Base-by-base conservation (phyloP, 2,888 invertebrate genomes). In the Drosophila meridionalis region DNA sequence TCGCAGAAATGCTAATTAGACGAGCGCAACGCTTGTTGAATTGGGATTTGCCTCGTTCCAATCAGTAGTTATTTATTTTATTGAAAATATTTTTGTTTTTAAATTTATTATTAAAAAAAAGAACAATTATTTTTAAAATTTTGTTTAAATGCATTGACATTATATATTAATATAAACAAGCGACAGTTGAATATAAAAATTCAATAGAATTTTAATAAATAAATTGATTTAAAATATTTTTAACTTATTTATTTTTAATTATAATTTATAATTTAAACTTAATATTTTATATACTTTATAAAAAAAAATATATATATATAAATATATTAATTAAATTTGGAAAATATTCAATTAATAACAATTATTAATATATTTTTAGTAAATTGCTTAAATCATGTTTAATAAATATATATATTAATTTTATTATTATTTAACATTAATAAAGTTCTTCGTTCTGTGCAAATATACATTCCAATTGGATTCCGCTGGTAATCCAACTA, bases 1-100 rank as follows among this genome's bases (percentile, higher is more conserved):
- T 53, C 47, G 26, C 9, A 5, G 8, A 20, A 52, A 50, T 69
- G 59, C 78, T 53, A 65, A 78, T 78, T 48, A 53, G 78, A 78
- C 58, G 30, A 26, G 14, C 34, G 32, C 36, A 20, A n/a, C 9
- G 38, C 36, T 40, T 26, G 26, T 53, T 48, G 4, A 52, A 57
- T 60, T 20, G 50, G 59, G 6, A 36, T 58, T 9, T 6, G 20
- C 1, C 8, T 11, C 1, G 28, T 12, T 68, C 68, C 57, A 57
- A 68, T 68, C 48, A 56, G 67, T 36, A 42, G 8, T 20, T 42
- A 14, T 20, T 60, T 12, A 9, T 7, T 28, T 34, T 4, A 40
- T 11, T 28, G 2, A 30, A 40, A 28, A n/a, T 30, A 34, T n/a
- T 20, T 60, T 36, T 12, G 11, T 2, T 53, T 40, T 47, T 7